A percentile compares a stretch with the other conserved stretches of the same genome.
Conservation (phyloP, 2,888 invertebrate species). For the Scrobipalpa atriplicella region DNA sequence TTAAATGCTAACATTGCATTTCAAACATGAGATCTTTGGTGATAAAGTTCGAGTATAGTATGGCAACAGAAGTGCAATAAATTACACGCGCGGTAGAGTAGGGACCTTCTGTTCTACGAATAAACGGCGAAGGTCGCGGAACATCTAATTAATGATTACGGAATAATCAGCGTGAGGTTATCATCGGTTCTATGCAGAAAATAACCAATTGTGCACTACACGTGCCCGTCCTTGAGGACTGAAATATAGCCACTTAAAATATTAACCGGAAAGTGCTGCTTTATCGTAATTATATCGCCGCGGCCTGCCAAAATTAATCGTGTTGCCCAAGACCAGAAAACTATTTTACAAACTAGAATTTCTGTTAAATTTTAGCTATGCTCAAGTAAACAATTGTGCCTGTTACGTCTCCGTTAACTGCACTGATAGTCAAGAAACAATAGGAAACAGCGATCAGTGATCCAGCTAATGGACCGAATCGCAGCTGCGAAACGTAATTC, state of each 20-base stretch:
- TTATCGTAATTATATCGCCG: constrained; percentile 3
- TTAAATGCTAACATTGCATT: too few species aligned
- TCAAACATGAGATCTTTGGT: too few species aligned
- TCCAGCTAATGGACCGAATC: constrained; percentile 23
- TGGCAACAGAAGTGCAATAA: not conserved
- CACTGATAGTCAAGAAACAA: constrained; percentile 22
- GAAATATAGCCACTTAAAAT: constrained; percentile 5
- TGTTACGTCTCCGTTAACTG: constrained; percentile 22
- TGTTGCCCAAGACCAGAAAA: not conserved
- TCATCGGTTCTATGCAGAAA: constrained; percentile 7
- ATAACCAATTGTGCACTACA: not conserved
- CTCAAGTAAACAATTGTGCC: constrained; percentile 14
- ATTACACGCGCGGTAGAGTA: not conserved
- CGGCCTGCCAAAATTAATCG: not conserved
- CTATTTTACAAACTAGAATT: not conserved
- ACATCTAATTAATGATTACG: constrained; percentile 6
- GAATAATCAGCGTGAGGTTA: constrained; percentile 4
- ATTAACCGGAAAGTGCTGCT: constrained; percentile 8
- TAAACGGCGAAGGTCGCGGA: constrained; percentile 20
- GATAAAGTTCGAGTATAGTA: not conserved
- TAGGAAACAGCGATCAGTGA: constrained; percentile 23
- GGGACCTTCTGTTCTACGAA: constrained; percentile 16
- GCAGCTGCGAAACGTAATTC: constrained; percentile 20
- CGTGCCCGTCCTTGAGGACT: not conserved
- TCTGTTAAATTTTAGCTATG: constrained; percentile 4